These are phyloP conservation scores for Polietes domitor DNA, from an alignment of 2,888 invertebrate genomes.

Conservation along the genomic window DNA sequence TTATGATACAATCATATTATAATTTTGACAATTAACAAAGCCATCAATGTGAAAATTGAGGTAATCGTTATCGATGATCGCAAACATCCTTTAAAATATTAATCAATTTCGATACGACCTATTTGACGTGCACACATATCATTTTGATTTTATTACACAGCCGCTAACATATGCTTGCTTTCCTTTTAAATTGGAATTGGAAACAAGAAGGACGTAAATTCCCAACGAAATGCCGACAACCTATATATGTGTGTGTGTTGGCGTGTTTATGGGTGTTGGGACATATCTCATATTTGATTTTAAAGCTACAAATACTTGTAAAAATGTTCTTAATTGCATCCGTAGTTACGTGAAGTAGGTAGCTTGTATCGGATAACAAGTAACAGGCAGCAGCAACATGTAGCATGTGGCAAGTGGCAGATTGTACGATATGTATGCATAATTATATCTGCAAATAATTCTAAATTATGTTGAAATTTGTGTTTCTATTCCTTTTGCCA, in stretches of 20 bases:
- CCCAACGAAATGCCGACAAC: conserved; percentile 16
- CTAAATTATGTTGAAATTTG: background rate
- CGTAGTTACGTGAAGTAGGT: background rate
- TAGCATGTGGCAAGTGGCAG: background rate
- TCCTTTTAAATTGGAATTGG: conserved; percentile 14
- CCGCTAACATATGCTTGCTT: conserved; percentile 35
- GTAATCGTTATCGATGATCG: too few species aligned
- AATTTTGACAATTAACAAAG: too few species aligned
- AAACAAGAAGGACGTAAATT: conserved; percentile 10
- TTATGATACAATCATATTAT: too few species aligned
- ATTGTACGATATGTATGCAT: background rate
- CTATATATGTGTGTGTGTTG: background rate
- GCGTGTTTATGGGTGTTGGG: background rate
- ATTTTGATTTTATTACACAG: conserved; percentile 37
- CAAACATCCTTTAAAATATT: background rate
- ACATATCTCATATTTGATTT: background rate
- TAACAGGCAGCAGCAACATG: background rate
- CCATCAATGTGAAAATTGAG: too few species aligned
- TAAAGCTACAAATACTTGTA: conserved; percentile 19
- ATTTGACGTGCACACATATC: background rate
- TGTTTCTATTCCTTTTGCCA: background rate
- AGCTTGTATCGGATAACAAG: background rate
- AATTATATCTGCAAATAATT: background rate
- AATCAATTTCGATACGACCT: background rate
- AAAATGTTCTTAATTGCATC: conserved; percentile 47